These are phyloP conservation scores for Phodopus roborovskii DNA, from an alignment of 2,113 vertebrate species.

Conservation along the genomic window DNA sequence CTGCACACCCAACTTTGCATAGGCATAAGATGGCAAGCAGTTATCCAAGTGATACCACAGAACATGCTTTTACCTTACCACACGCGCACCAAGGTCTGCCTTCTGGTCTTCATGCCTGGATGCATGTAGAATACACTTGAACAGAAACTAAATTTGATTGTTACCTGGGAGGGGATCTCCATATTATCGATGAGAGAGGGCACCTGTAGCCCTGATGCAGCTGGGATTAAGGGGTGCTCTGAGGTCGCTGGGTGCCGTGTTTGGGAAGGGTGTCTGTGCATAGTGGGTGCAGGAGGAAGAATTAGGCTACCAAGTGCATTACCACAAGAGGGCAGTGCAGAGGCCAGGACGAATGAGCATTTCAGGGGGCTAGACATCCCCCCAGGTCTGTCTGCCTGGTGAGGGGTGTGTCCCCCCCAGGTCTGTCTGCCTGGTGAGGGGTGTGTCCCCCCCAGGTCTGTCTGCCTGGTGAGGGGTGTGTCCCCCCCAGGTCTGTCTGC, in stretches of 20 bases:
- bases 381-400: too few species aligned
- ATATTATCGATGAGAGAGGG: too few species aligned
- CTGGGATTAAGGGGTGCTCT: accelerated
- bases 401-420: too few species aligned
- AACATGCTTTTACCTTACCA: neutral
- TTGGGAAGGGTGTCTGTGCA: too few species aligned
- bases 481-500: too few species aligned
- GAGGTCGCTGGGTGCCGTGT: neutral
- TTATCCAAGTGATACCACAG: neutral
- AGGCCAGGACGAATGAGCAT: neutral
- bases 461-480: too few species aligned
- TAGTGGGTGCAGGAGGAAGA: neutral
- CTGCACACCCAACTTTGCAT: neutral
- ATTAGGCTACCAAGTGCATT: neutral
- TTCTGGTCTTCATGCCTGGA: neutral
- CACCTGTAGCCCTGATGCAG: too few species aligned
- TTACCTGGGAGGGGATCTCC: neutral
- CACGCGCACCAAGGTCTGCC: neutral
- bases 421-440: too few species aligned
- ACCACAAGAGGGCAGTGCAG: neutral
- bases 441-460: too few species aligned
- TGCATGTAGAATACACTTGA: neutral
- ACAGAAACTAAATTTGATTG: neutral
- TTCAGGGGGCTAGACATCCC: neutral
- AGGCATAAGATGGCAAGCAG: neutral